These are phyloP conservation scores for Channa argus DNA, from an alignment of 2,113 vertebrate species.

Conservation along the genomic window DNA sequence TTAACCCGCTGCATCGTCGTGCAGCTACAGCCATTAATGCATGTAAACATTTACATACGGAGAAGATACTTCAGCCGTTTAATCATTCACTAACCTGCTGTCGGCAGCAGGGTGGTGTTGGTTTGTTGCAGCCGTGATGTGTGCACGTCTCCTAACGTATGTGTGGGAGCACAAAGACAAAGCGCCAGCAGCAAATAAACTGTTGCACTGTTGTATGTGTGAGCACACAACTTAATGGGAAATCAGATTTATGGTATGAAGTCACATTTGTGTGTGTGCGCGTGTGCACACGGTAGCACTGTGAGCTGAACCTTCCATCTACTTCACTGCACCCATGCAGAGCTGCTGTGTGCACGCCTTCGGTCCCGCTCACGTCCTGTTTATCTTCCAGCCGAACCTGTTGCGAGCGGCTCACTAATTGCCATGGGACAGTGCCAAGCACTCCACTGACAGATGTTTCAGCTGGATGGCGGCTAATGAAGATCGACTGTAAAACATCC, in stretches of 20 bases:
- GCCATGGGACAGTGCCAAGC: constrained; percentile 65
- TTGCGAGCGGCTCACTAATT: constrained; percentile 74
- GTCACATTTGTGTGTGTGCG: neutral
- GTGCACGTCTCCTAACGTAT: too few relatives aligned
- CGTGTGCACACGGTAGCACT: neutral
- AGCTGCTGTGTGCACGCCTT: constrained; percentile 32
- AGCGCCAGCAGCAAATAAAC: too few relatives aligned
- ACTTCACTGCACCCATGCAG: neutral
- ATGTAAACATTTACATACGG: too few relatives aligned
- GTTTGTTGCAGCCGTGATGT: too few relatives aligned
- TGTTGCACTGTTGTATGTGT: too few relatives aligned
- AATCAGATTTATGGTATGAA: neutral
- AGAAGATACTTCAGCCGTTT: too few relatives aligned
- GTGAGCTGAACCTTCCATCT: neutral
- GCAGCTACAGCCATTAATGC: too few relatives aligned
- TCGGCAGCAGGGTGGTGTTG: too few relatives aligned
- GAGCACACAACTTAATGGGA: neutral
- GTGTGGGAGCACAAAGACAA: too few relatives aligned
- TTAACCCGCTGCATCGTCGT: too few relatives aligned
- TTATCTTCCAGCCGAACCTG: constrained; percentile 74
- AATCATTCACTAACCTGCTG: too few relatives aligned
- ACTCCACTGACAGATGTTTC: constrained; percentile 74
- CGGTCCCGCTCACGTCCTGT: constrained; percentile 56
- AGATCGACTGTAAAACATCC: constrained; percentile 70
- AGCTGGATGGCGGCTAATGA: constrained; percentile 70